Evolutionary conservation across 2,888 invertebrate genomes (phyloP).

Genomic region (Rhamnusium bicolor): DNA sequence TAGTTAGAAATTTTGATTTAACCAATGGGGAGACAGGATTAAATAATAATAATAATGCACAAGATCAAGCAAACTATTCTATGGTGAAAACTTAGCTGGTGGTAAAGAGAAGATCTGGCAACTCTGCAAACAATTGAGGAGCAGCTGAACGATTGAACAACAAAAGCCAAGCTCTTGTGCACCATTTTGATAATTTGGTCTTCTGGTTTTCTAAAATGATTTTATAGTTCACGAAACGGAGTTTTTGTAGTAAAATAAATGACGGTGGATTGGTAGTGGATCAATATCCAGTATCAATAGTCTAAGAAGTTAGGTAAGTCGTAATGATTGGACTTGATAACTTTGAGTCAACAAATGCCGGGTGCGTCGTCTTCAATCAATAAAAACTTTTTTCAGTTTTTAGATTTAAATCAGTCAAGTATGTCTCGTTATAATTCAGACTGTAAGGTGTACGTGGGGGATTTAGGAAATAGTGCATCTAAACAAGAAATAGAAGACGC

Average conservation of each 20-base stretch:
- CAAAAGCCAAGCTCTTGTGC: not conserved
- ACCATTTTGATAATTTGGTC: conserved; percentile 1
- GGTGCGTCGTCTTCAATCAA: conserved; percentile 20
- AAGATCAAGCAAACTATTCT: too few relatives aligned
- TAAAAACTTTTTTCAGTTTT: conserved; percentile 12
- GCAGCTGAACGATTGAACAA: not conserved
- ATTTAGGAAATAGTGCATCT: conserved; percentile 91
- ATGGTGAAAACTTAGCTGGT: too few relatives aligned
- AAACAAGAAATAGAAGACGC: conserved; percentile 92
- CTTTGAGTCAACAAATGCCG: not conserved
- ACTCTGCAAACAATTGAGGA: not conserved
- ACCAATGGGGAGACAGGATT: too few relatives aligned
- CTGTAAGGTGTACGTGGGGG: conserved; percentile 95
- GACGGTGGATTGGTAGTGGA: too few relatives aligned
- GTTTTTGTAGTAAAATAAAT: too few relatives aligned
- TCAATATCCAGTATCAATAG: too few relatives aligned
- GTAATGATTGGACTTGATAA: not conserved
- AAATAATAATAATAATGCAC: too few relatives aligned
- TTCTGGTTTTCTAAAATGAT: not conserved
- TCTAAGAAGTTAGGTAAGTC: not conserved
- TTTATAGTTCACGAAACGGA: not conserved
- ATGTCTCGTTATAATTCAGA: conserved; percentile 86
- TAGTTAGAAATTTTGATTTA: too few relatives aligned
- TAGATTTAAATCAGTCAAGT: conserved; percentile 48
- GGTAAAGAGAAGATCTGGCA: not conserved